A percentile compares a stretch with the other conserved stretches of the same genome.
These are phyloP conservation scores for Zaprionus ornatus DNA, from an alignment of 1,140 invertebrate genomes.

Conservation along the genomic window DNA sequence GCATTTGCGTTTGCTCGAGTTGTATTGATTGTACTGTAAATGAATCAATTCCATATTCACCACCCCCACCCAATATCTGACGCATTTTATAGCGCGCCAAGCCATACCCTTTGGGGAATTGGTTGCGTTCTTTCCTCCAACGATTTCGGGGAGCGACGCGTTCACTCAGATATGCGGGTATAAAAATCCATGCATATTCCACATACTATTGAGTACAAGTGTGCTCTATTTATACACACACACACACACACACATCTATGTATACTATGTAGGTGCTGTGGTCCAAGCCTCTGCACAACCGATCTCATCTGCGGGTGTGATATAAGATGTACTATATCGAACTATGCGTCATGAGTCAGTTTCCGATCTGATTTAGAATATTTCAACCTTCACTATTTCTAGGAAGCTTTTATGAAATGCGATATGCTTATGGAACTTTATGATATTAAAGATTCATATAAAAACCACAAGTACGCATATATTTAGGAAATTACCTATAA, in stretches of 20 bases:
- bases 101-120: slow-evolving; percentile 6
- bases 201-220: neutral
- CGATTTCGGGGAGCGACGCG: slow-evolving; percentile 7
- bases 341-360: neutral
- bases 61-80: slow-evolving; percentile 7
- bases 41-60: slow-evolving; percentile 16
- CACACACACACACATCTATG: neutral
- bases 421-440: no score
- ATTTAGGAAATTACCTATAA: no score
- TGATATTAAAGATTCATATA: no score
- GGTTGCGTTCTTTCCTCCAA: neutral
- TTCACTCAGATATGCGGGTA: slow-evolving; percentile 23
- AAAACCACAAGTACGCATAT: no score
- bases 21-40: neutral
- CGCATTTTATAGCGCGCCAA: neutral
- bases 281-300: neutral
- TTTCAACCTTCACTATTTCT: neutral
- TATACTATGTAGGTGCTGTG: slow-evolving; percentile 21
- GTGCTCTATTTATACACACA: neutral
- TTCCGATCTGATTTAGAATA: neutral
- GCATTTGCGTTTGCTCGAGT: neutral
- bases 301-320: slow-evolving; percentile 25
- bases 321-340: neutral
- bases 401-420: no score
- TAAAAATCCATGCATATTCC: neutral